These are phyloP conservation scores for Pachyramphus minor DNA, from an alignment of 2,113 vertebrate genomes.

Conservation along the genomic window DNA sequence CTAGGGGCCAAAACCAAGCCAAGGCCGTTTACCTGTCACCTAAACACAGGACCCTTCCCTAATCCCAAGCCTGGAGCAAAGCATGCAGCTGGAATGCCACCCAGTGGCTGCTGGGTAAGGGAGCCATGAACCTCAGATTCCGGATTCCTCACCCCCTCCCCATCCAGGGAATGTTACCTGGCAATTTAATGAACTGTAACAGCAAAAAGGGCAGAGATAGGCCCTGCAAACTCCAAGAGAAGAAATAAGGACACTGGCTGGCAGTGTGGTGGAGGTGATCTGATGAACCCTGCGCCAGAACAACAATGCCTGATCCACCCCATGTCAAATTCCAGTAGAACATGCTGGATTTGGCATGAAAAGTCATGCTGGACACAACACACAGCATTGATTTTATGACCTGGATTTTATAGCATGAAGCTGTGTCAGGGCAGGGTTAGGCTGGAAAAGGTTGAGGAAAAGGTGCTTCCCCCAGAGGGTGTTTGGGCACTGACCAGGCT, in stretches of 20 bases:
- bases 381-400: fast-evolving
- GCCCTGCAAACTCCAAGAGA: background rate
- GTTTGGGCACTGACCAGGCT: background rate
- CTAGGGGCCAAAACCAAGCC: background rate
- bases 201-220: background rate
- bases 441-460: fast-evolving
- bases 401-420: background rate
- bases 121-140: background rate
- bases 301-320: background rate
- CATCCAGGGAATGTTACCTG: fast-evolving
- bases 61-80: background rate
- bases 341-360: fast-evolving
- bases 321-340: background rate
- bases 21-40: fast-evolving
- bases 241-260: background rate
- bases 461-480: background rate
- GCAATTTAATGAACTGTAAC: background rate
- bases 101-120: background rate
- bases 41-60: background rate
- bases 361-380: fast-evolving
- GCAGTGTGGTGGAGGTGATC: background rate
- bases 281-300: background rate
- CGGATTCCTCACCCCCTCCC: background rate
- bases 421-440: background rate
- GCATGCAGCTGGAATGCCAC: background rate